Base-by-base conservation (phyloP, 2,797 vertebrate genomes). In the Rachycentron canadum region DNA sequence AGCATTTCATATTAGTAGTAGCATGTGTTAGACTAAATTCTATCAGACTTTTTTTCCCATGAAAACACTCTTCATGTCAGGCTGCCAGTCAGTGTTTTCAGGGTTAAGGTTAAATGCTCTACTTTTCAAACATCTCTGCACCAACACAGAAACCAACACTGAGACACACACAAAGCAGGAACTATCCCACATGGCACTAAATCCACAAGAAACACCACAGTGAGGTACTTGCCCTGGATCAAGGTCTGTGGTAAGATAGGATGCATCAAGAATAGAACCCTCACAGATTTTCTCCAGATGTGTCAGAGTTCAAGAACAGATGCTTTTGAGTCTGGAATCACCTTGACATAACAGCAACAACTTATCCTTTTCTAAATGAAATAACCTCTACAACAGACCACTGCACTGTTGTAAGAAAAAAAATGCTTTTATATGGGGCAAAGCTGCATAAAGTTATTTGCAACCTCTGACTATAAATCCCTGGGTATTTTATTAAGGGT, bases 401-500 rank as follows among this genome's bases (percentile, higher is more conserved):
- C 14, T 36, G 55, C 10, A 7, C 28, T 68, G 26, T 12, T 50
- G 13, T 36, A 30, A 73, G 4, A 60, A 76, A 1, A 38, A 63
- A 63, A 13, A 0, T 26, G 32, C 58, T 78, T 85, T 80, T 69
- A 82, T 87, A 79, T 75, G 61, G 57, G 38, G 16, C 69, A 75
- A 49, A 32, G 56, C 73, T 76, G 73, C 60, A 57, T n/a, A 86
- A 73, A 66, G 72, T 80, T 77, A 76, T 60, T 73, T 79, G 58
- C 68, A 87, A 76, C 78, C 58, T 78, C 68, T 78, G 65, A 72
- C 73, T 70, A 67, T 4, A 73, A 61, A 52, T 88, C 79, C 55
- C 81, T 23, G 13, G 76, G 57, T 75, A 53, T 83, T 86, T 88
- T 79, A 85, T 83, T 69, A 64, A 69, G 61, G 73, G 43, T 72